phyloP scores from a whole-genome alignment of 2,113 vertebrate species.

The Sinocyclocheilus maitianheensis region DNA sequence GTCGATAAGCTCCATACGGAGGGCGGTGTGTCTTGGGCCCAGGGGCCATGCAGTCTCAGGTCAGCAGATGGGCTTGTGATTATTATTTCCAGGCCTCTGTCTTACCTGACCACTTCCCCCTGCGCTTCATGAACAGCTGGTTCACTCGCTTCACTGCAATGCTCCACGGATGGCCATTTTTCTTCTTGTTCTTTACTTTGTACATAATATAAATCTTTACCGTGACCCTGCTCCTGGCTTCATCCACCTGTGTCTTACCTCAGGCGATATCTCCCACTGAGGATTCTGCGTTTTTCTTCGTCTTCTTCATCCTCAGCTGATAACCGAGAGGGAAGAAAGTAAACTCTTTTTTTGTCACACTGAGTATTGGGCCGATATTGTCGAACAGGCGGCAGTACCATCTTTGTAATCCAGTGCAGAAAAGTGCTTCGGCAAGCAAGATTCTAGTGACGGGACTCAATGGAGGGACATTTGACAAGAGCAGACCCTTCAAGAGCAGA shows the following conservation, averaged over 20 bases:
- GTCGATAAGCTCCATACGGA: constrained; percentile 84
- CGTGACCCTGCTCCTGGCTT: constrained; percentile 88
- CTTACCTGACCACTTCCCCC: constrained; percentile 92
- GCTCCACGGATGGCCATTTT: constrained; percentile 83
- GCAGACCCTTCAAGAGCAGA: constrained; percentile 30
- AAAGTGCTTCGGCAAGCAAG: neutral
- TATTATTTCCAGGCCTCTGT: constrained; percentile 87
- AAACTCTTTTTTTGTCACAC: constrained; percentile 48
- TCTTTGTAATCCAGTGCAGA: neutral
- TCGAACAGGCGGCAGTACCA: neutral
- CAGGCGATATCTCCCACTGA: constrained; percentile 81
- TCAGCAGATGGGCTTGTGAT: constrained; percentile 98
- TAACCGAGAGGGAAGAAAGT: constrained; percentile 55
- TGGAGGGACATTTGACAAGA: neutral
- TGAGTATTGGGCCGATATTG: neutral
- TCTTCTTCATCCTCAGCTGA: constrained; percentile 38
- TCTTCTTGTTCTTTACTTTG: constrained; percentile 90
- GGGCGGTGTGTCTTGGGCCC: constrained; percentile 84
- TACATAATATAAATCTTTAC: constrained; percentile 94
- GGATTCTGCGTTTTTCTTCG: constrained; percentile 63
- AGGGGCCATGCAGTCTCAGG: constrained; percentile 87
- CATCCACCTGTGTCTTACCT: constrained; percentile 95
- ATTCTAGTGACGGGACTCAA: neutral
- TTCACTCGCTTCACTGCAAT: constrained; percentile 90
- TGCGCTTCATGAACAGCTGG: constrained; percentile 91